A percentile compares a stretch with the other conserved stretches of the same genome.
Evolutionary conservation across 2,888 invertebrate species (phyloP).

Genomic region (Eupithecia exiguata): DNA sequence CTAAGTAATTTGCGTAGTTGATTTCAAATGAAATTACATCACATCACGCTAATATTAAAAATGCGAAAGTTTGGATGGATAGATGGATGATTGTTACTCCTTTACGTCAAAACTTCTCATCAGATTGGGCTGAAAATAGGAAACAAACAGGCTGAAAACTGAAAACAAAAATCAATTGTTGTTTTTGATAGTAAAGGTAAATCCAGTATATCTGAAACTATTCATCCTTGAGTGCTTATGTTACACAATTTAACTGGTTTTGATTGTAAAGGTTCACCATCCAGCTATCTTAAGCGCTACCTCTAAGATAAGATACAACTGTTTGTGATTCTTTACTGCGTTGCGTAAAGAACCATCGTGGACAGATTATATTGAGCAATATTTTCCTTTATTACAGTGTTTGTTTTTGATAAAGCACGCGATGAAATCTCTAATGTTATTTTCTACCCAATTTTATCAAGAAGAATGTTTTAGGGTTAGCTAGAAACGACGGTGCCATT

Average conservation of each 20-base stretch:
- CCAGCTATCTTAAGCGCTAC: conserved; percentile 23
- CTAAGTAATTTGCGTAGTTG: too few relatives aligned
- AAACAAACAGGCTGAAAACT: too few relatives aligned
- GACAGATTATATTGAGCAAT: conserved; percentile 27
- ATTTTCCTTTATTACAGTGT: conserved; percentile 13
- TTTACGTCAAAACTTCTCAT: too few relatives aligned
- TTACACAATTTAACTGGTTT: conserved; percentile 24
- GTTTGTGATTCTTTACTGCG: conserved; percentile 52
- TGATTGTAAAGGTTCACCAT: conserved; percentile 9
- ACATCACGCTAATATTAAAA: too few relatives aligned
- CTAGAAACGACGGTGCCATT: background rate
- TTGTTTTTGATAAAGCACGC: conserved; percentile 4
- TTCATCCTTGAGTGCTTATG: background rate
- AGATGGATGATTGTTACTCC: too few relatives aligned
- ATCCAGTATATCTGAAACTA: background rate
- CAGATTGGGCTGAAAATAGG: too few relatives aligned
- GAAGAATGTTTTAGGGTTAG: background rate
- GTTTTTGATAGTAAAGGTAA: background rate
- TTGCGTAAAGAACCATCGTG: conserved; percentile 51
- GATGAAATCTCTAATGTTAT: background rate
- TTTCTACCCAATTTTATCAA: background rate
- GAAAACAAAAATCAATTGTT: background rate
- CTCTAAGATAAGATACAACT: conserved; percentile 45
- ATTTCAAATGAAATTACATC: too few relatives aligned
- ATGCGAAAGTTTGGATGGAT: too few relatives aligned